phyloP scores from a whole-genome alignment of 1,140 invertebrate species.

The Zaprionus kolodkinae region DNA sequence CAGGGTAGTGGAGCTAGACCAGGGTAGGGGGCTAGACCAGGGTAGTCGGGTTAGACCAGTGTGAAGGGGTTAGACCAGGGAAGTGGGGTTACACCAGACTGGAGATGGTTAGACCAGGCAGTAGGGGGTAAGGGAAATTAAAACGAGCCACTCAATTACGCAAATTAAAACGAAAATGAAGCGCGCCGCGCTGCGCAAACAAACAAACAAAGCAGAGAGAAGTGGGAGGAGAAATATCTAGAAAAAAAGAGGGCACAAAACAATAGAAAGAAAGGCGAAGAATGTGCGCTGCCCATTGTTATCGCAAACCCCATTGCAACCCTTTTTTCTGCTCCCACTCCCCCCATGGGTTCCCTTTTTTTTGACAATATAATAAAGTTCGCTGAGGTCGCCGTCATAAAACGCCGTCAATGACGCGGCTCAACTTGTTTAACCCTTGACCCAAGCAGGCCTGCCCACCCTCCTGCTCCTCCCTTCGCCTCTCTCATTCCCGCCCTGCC shows the following conservation, averaged over 20 bases:
- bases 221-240: slow-evolving; percentile 27
- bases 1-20: too few species aligned
- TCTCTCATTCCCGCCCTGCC: slow-evolving; percentile 25
- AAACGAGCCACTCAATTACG: slow-evolving; percentile 81
- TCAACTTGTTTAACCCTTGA: slow-evolving; percentile 41
- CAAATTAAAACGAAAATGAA: slow-evolving; percentile 79
- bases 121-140: slow-evolving; percentile 52
- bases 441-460: not conserved
- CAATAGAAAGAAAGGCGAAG: slow-evolving; percentile 51
- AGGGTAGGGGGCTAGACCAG: too few species aligned
- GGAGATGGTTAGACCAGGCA: too few species aligned
- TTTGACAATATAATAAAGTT: slow-evolving; percentile 73
- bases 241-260: slow-evolving; percentile 24
- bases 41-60: too few species aligned
- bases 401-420: slow-evolving; percentile 76
- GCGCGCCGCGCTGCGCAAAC: slow-evolving; percentile 58
- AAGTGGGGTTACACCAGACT: too few species aligned
- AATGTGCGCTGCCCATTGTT: slow-evolving; percentile 44
- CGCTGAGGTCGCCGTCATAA: slow-evolving; percentile 66
- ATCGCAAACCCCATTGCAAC: not conserved
- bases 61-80: too few species aligned
- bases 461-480: not conserved
- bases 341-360: slow-evolving; percentile 4
- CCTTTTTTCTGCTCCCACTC: slow-evolving; percentile 8
- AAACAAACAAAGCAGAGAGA: slow-evolving; percentile 45